Evolutionary conservation across 1,140 invertebrate species (phyloP).

Genomic region (Condylostylus longicornis): DNA sequence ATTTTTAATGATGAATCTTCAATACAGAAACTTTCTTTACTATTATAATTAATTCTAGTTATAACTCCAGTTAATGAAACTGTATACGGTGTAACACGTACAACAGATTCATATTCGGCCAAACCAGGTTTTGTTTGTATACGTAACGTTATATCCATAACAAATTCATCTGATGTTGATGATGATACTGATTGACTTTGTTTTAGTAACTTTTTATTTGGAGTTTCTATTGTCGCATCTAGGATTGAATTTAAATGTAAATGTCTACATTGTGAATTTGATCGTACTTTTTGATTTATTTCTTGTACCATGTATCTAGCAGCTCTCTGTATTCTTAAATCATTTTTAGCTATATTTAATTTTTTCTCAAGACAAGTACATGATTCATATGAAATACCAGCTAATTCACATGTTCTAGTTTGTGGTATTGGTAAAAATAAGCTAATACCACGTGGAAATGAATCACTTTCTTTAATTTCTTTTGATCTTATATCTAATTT

Average conservation of each 20-base stretch:
- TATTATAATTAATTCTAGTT: conserved; percentile 69
- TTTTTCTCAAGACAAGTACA: conserved; percentile 59
- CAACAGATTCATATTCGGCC: conserved; percentile 61
- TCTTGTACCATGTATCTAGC: conserved; percentile 41
- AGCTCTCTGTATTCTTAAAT: conserved; percentile 34
- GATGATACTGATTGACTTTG: too few species aligned
- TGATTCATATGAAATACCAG: conserved; percentile 64
- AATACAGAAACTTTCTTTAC: conserved; percentile 61
- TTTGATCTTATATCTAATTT: conserved; percentile 15
- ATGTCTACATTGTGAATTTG: conserved; percentile 40
- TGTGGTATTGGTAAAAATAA: conserved; percentile 53
- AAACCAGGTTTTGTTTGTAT: conserved; percentile 49
- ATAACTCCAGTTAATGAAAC: conserved; percentile 46
- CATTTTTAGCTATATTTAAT: conserved; percentile 36
- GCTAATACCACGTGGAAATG: conserved; percentile 48
- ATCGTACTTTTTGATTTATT: conserved; percentile 45
- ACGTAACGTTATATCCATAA: conserved; percentile 47
- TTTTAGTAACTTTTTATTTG: conserved; percentile 25
- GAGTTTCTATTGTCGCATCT: conserved; percentile 20
- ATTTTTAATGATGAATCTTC: conserved; percentile 56
- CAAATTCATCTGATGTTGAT: conserved; percentile 32
- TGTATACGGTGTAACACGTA: conserved; percentile 34
- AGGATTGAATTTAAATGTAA: conserved; percentile 29
- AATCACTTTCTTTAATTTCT: conserved; percentile 15
- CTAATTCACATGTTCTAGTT: conserved; percentile 56